Percentiles rank a stretch among this genome's conserved stretches.
Conservation (phyloP, 2,113 vertebrate species). For the Motacilla tschutschensis region DNA sequence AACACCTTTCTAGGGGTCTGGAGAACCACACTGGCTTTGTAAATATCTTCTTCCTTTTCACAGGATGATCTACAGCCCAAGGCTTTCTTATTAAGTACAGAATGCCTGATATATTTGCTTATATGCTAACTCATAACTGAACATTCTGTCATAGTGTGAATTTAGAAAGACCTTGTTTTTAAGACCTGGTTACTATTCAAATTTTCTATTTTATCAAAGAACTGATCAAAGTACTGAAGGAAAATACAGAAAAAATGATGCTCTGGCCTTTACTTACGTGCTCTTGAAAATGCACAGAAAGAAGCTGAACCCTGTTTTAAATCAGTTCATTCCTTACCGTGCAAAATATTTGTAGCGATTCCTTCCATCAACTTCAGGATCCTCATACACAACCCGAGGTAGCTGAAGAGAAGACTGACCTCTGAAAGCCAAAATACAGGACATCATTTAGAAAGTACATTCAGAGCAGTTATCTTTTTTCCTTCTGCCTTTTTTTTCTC, state of each 20-base stretch:
- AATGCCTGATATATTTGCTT: neutral
- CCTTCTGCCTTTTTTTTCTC: neutral
- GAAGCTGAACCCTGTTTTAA: neutral
- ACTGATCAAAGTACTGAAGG: neutral
- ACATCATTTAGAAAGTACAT: neutral
- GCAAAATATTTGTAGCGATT: slow-evolving; percentile 91
- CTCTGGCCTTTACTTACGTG: neutral
- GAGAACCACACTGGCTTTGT: neutral
- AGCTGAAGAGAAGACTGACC: slow-evolving; percentile 55
- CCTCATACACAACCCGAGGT: slow-evolving; percentile 52
- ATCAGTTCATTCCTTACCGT: slow-evolving; percentile 69
- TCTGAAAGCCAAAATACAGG: slow-evolving; percentile 67
- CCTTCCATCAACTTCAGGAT: slow-evolving; percentile 75
- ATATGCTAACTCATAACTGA: neutral
- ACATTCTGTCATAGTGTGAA: neutral
- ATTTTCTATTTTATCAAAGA: neutral
- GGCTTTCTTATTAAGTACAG: neutral
- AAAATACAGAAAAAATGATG: neutral
- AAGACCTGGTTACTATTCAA: neutral
- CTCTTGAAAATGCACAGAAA: neutral
- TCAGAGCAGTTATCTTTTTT: neutral
- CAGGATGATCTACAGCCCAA: neutral
- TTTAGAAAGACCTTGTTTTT: neutral
- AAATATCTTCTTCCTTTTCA: neutral
- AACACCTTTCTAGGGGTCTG: neutral